These are phyloP conservation scores for Amiota minor DNA, from an alignment of 2,888 invertebrate genomes.

Conservation along the genomic window DNA sequence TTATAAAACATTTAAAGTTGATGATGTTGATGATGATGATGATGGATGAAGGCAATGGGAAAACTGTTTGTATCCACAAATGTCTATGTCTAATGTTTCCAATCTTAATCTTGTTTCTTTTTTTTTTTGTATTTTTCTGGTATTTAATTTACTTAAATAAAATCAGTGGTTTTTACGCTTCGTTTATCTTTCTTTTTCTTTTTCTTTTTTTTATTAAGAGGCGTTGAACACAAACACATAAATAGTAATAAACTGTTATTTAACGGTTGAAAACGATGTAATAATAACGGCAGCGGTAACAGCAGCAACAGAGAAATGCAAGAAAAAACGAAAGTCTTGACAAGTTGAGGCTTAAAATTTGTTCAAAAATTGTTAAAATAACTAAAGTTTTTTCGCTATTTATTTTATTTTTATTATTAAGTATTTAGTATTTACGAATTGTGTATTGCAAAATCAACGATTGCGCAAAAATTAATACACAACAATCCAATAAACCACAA, in stretches of 20 bases:
- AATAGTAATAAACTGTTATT: constrained; percentile 4
- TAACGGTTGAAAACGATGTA: constrained; percentile 3
- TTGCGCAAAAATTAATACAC: constrained; percentile 46
- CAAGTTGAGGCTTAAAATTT: constrained; percentile 11
- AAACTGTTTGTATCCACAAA: neutral
- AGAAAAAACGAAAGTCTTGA: constrained; percentile 63
- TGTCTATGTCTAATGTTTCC: too few relatives aligned
- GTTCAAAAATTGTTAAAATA: constrained; percentile 13
- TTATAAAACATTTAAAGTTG: constrained; percentile 41
- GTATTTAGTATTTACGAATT: constrained; percentile 10
- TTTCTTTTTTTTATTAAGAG: too few relatives aligned
- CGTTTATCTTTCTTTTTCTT: constrained; percentile 46
- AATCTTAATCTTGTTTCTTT: constrained; percentile 26
- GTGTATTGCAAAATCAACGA: constrained; percentile 46
- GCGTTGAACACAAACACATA: constrained; percentile 47
- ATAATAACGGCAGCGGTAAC: constrained; percentile 20
- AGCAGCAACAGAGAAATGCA: constrained; percentile 36
- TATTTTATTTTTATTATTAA: neutral
- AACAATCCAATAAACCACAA: constrained; percentile 3
- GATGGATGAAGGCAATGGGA: neutral
- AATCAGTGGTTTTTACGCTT: constrained; percentile 1
- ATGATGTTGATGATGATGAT: neutral
- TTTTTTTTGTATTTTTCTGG: constrained; percentile 30
- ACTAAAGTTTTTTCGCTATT: constrained; percentile 36
- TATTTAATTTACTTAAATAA: constrained; percentile 36